phyloP scores from a whole-genome alignment of 1,140 invertebrate species.

The Lepidurus apus region DNA sequence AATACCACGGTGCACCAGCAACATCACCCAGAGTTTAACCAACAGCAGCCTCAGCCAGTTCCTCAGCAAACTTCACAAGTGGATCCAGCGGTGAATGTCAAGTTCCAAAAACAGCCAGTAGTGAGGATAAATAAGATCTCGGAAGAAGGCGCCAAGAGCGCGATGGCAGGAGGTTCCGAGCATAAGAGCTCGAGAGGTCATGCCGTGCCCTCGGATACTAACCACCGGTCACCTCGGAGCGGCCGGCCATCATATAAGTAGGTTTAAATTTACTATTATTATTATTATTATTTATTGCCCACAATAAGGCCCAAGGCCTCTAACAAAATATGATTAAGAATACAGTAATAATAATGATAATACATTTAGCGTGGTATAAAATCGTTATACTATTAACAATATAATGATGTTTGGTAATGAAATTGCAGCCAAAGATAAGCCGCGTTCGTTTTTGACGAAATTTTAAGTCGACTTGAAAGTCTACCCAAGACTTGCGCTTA shows the following conservation, averaged over 20 bases:
- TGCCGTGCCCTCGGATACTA: background rate
- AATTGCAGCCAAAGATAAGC: too few relatives aligned
- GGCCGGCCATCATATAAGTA: constrained; percentile 11
- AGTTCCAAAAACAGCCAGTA: constrained; percentile 38
- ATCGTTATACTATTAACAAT: too few relatives aligned
- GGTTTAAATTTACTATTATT: background rate
- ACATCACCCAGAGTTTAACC: constrained; percentile 24
- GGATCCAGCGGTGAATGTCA: background rate
- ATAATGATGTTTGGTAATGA: too few relatives aligned
- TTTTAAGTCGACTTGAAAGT: too few relatives aligned
- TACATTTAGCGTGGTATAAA: too few relatives aligned
- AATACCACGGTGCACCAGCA: constrained; percentile 26
- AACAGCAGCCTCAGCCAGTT: constrained; percentile 27
- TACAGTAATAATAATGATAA: too few relatives aligned
- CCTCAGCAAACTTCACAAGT: background rate
- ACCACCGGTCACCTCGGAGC: background rate
- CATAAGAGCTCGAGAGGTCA: background rate
- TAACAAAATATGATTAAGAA: background rate
- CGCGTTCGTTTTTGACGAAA: too few relatives aligned
- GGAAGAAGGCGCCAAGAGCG: background rate
- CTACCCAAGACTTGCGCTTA: too few relatives aligned
- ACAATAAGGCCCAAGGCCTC: background rate
- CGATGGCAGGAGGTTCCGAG: background rate
- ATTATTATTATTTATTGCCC: background rate
- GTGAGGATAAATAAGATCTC: constrained; percentile 28